Evolutionary conservation across 2,113 vertebrate genomes (phyloP).

Genomic region (Crotalus tigris): DNA sequence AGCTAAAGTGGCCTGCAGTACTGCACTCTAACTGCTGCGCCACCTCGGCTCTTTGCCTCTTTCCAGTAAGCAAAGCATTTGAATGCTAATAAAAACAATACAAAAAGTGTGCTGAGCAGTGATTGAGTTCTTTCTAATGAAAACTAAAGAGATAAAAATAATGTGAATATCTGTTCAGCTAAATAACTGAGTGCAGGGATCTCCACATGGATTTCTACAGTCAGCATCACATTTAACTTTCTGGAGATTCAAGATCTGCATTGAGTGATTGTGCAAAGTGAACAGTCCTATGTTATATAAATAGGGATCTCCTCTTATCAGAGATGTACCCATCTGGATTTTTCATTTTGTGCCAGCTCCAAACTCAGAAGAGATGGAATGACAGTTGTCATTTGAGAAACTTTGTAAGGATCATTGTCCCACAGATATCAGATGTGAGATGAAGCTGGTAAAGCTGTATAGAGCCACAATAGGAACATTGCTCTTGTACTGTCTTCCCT

Average conservation of each 20-base stretch:
- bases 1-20: too few species aligned
- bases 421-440: neutral
- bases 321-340: neutral
- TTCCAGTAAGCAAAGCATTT: conserved; percentile 31
- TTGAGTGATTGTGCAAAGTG: neutral
- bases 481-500: neutral
- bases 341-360: neutral
- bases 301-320: neutral
- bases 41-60: neutral
- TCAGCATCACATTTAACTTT: neutral
- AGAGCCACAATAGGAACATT: neutral
- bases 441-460: neutral
- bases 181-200: neutral
- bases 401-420: neutral
- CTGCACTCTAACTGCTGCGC: too few species aligned
- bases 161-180: neutral
- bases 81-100: conserved; percentile 15
- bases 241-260: neutral
- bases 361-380: neutral
- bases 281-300: neutral
- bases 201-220: neutral
- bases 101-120: neutral
- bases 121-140: conserved; percentile 4
- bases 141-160: conserved; percentile 33
- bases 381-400: neutral